These are phyloP conservation scores for Gymnocephalus cernua DNA, from an alignment of 2,113 vertebrate species.

Conservation along the genomic window DNA sequence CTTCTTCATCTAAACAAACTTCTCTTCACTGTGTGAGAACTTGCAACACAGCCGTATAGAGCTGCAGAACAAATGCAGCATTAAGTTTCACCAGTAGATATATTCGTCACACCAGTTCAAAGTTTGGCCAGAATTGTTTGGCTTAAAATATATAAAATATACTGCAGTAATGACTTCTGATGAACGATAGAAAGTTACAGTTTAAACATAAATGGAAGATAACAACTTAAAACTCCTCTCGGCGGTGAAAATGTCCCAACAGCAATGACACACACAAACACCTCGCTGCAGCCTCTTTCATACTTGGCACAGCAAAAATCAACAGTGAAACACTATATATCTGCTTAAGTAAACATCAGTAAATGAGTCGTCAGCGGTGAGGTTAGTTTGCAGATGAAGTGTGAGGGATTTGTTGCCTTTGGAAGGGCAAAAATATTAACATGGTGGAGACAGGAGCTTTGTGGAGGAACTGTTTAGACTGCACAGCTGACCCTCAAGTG, in stretches of 20 bases:
- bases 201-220: constrained; percentile 9
- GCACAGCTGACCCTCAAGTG: constrained; percentile 45
- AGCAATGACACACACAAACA: constrained; percentile 45
- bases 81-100: constrained; percentile 18
- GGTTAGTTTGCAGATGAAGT: constrained; percentile 65
- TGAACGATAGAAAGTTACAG: constrained; percentile 4
- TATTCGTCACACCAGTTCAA: neutral
- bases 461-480: constrained; percentile 67
- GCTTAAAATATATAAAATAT: neutral
- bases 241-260: constrained; percentile 18
- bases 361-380: constrained; percentile 42
- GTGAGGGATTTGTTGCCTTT: constrained; percentile 63
- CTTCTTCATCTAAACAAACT: constrained; percentile 33
- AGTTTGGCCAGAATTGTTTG: constrained; percentile 18
- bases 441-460: constrained; percentile 61
- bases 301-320: constrained; percentile 60
- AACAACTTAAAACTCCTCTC: constrained; percentile 35
- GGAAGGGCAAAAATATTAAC: constrained; percentile 56
- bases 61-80: constrained; percentile 22
- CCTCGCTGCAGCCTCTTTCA: constrained; percentile 35
- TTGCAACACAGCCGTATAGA: constrained; percentile 18
- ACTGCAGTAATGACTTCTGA: constrained; percentile 5
- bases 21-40: constrained; percentile 16
- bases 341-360: constrained; percentile 62
- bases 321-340: constrained; percentile 71